These are phyloP conservation scores for Syrrhaptes paradoxus DNA, from an alignment of 2,113 vertebrate species.

Conservation along the genomic window DNA sequence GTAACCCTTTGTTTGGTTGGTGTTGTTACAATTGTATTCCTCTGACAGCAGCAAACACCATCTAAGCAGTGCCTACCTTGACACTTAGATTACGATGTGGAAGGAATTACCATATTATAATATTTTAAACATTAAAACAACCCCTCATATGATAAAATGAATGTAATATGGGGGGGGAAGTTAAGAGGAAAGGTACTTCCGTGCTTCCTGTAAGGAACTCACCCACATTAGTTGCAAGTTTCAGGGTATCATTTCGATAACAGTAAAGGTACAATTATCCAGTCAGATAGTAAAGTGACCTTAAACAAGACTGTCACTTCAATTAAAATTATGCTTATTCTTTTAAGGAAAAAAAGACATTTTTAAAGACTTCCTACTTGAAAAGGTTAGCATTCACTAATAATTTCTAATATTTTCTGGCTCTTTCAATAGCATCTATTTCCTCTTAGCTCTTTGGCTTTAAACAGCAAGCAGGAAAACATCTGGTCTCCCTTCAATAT, in stretches of 20 bases:
- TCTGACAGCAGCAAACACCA: conserved; percentile 53
- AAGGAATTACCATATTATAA: background rate
- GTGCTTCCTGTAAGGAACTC: background rate
- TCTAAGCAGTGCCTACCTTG: background rate
- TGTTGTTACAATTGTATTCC: conserved; percentile 39
- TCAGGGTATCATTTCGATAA: background rate
- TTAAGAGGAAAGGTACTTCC: background rate
- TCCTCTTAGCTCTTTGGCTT: background rate
- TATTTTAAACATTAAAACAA: background rate
- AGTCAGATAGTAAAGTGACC: background rate
- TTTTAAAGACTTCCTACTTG: background rate
- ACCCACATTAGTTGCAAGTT: background rate
- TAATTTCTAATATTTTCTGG: background rate
- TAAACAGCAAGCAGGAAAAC: conserved; percentile 6
- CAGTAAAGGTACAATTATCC: background rate
- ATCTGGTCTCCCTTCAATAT: background rate
- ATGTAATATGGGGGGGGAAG: background rate
- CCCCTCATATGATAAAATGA: background rate
- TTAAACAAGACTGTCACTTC: background rate
- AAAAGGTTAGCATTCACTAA: background rate
- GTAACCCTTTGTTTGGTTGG: conserved; percentile 77
- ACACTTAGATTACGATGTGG: background rate
- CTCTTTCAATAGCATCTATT: background rate
- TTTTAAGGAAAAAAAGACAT: background rate
- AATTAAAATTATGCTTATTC: background rate